Base-by-base conservation (phyloP, 35 echinoderm and acorn worm genomes). In the Antedon bifida region DNA sequence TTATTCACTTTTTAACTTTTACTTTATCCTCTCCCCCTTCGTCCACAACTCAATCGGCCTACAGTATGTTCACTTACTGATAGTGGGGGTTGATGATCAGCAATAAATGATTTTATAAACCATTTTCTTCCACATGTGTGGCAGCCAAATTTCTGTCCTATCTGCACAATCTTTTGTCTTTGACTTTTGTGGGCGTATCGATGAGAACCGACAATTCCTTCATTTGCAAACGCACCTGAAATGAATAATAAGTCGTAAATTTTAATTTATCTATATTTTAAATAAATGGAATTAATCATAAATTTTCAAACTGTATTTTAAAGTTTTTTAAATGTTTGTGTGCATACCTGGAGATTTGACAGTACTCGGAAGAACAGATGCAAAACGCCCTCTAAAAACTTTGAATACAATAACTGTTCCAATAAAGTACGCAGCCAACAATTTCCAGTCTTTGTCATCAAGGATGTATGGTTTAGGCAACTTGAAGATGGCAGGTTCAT, bases 51-150 rank as follows among this genome's bases (percentile, higher is more conserved):
- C n/a, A n/a, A n/a, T n/a, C n/a, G 38, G 38, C 38, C 38, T 42
- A 42, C 38, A 42, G 5, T 42, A 42, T 42, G 14, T 42, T 42
- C 14, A 83, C 84, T 96, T 79, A 96, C 93, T 39, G 89, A 75
- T 74, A 96, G 39, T 31, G 93, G 93, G 21, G 93, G 93, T 83
- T 96, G 93, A 75, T 96, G 93, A 33, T 96, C 93, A 33, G 93
- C 93, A 76, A 96, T 90, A 44, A 87, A 96, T 26, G 77, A 83
- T 30, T 82, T 83, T n/a, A 82, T 39, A 21, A 45, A 38, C 73
- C 81, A 82, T 51, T 84, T 46, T 77, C 45, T 78, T 34, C 93
- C 93, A 89, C 93, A 96, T 14, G 89, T 87, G 78, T 96, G 93
- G 79, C 93, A 96, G 32, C 93, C 93, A 79, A 89, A 33, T 75